Evolutionary conservation across 2,113 vertebrate genomes (phyloP).

Genomic region (Sander lucioperca): DNA sequence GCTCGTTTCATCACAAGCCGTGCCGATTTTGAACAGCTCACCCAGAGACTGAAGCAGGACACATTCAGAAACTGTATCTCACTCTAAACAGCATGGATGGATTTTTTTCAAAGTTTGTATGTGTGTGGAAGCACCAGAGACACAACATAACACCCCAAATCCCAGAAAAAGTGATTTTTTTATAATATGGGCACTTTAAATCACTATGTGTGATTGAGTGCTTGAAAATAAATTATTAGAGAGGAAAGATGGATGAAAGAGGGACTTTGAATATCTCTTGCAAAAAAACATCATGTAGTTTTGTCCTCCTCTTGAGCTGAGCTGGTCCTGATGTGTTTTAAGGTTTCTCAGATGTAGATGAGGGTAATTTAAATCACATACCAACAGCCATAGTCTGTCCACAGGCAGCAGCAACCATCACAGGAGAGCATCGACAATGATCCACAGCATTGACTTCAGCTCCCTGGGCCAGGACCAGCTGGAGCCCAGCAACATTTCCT

Average conservation of each 20-base stretch:
- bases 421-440: conserved; percentile 88
- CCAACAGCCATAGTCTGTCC: conserved; percentile 92
- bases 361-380: conserved; percentile 68
- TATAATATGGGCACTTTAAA: too few species aligned
- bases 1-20: too few species aligned
- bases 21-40: too few species aligned
- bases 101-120: too few species aligned
- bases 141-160: too few species aligned
- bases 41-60: too few species aligned
- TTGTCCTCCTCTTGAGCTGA: not conserved
- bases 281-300: not conserved
- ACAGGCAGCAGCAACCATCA: conserved; percentile 93
- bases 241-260: not conserved
- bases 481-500: conserved; percentile 91
- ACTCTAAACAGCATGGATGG: too few species aligned
- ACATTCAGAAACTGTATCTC: too few species aligned
- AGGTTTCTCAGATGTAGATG: not conserved
- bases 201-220: not conserved
- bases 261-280: not conserved
- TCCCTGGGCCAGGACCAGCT: conserved; percentile 91
- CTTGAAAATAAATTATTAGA: not conserved
- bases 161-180: too few species aligned
- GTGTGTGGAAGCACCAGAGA: too few species aligned
- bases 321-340: not conserved
- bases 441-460: conserved; percentile 91